These are phyloP conservation scores for Falco rusticolus DNA, from an alignment of 2,797 vertebrate genomes.

Conservation along the genomic window DNA sequence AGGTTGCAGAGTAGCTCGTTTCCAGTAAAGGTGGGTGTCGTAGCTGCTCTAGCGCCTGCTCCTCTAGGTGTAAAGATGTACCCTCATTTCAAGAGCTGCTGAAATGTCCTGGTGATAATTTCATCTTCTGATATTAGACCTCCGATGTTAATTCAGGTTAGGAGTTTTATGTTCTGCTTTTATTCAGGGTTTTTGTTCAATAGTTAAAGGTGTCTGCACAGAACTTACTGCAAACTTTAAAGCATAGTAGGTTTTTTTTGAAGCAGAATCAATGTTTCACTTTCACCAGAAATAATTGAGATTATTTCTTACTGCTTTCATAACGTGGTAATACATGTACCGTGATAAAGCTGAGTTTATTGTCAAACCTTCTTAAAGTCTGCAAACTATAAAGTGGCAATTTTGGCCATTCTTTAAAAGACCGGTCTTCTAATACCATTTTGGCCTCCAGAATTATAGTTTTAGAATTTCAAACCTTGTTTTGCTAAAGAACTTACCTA, in stretches of 20 bases:
- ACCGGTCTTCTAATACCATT: not conserved
- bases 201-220: accelerated
- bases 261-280: not conserved
- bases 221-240: not conserved
- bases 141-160: not conserved
- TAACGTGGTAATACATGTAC: not conserved
- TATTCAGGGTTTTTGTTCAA: accelerated
- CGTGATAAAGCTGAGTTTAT: not conserved
- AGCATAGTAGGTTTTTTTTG: accelerated
- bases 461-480: not conserved
- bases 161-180: too few relatives aligned
- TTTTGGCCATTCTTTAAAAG: not conserved
- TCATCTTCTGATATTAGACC: not conserved
- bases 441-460: not conserved
- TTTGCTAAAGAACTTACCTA: not conserved
- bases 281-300: not conserved
- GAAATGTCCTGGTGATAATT: not conserved
- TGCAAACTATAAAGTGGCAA: not conserved
- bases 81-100: not conserved
- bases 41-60: accelerated
- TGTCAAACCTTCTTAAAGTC: not conserved
- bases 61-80: too few relatives aligned
- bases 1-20: not conserved
- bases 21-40: not conserved
- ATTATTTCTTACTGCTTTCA: not conserved